These are phyloP conservation scores for Eilema sororculum DNA, from an alignment of 2,888 invertebrate genomes.

Conservation along the genomic window DNA sequence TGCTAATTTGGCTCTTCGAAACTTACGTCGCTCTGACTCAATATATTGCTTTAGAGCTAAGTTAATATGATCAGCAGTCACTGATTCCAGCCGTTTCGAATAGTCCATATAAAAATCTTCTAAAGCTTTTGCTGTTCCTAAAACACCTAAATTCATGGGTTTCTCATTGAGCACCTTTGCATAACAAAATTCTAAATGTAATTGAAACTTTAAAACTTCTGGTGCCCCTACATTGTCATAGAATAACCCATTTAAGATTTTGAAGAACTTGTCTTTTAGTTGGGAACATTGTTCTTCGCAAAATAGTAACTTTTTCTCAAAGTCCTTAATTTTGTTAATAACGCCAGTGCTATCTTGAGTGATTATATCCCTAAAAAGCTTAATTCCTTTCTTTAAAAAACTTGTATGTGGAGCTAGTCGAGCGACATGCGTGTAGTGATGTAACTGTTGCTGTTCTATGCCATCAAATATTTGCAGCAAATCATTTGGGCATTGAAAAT, in stretches of 20 bases:
- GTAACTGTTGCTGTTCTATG: constrained; percentile 89
- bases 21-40: constrained; percentile 79
- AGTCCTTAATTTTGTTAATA: constrained; percentile 62
- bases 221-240: constrained; percentile 85
- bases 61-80: constrained; percentile 84
- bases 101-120: constrained; percentile 86
- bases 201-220: constrained; percentile 85
- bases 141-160: constrained; percentile 85
- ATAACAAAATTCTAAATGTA: constrained; percentile 89
- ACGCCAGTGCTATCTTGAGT: constrained; percentile 64
- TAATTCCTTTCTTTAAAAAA: constrained; percentile 79
- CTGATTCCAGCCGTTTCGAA: constrained; percentile 83
- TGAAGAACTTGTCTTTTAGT: constrained; percentile 84
- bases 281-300: constrained; percentile 83
- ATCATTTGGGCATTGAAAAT: constrained; percentile 85
- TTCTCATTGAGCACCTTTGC: constrained; percentile 87
- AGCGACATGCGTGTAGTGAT: constrained; percentile 88
- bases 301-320: constrained; percentile 66
- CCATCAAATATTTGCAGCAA: constrained; percentile 86
- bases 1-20: constrained; percentile 85
- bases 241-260: constrained; percentile 86
- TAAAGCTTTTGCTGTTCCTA: constrained; percentile 86
- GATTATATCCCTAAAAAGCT: constrained; percentile 74
- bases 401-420: constrained; percentile 85
- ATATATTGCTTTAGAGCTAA: constrained; percentile 83